These are phyloP conservation scores for Lagopus muta DNA, from an alignment of 2,113 vertebrate genomes.

Conservation along the genomic window DNA sequence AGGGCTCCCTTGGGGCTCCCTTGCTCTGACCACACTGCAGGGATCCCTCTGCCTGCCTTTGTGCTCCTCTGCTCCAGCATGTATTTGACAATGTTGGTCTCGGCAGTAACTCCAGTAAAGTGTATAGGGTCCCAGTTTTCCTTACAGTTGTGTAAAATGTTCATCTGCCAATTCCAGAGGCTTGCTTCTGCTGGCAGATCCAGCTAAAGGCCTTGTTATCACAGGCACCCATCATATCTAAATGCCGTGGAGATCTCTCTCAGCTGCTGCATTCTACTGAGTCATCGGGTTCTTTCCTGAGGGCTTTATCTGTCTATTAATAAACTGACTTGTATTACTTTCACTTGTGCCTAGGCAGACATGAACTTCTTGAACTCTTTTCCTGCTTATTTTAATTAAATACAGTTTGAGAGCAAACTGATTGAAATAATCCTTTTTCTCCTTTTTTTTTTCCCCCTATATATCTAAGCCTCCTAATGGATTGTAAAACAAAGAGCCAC, in stretches of 20 bases:
- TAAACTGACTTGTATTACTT: not conserved
- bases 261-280: not conserved
- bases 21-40: not conserved
- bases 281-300: not conserved
- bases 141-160: rapidly evolving
- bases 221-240: not conserved
- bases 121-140: rapidly evolving
- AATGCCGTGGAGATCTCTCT: not conserved
- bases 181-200: rapidly evolving
- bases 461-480: not conserved
- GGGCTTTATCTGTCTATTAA: not conserved
- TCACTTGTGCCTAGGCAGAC: not conserved
- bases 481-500: not conserved
- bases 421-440: not conserved
- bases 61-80: not conserved
- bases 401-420: not conserved
- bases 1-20: not conserved
- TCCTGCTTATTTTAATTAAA: slow-evolving; percentile 9
- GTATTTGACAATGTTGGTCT: rapidly evolving
- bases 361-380: slow-evolving; percentile 1
- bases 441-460: not conserved
- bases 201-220: not conserved
- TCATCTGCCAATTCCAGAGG: not conserved
- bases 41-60: not conserved
- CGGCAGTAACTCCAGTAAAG: rapidly evolving